Conservation (phyloP, 2,113 vertebrate genomes). For the Elephas maximus region DNA sequence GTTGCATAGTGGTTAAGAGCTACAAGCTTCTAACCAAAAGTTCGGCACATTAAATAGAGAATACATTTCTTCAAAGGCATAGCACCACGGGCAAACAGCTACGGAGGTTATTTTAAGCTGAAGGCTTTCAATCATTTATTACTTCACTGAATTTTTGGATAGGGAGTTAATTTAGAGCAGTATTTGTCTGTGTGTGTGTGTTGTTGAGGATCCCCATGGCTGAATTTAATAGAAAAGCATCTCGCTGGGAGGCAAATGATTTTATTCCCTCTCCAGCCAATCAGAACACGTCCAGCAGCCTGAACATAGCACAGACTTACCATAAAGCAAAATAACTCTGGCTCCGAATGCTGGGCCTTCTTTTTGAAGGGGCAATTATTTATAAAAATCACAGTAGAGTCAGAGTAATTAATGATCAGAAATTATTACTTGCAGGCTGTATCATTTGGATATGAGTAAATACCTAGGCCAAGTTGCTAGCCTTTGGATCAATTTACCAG, state of each 20-base stretch:
- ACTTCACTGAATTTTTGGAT: slow-evolving; percentile 15
- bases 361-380: background rate
- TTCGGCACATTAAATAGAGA: background rate
- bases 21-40: too few relatives aligned
- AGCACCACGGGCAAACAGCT: background rate
- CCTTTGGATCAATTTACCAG: background rate
- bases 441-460: slow-evolving; percentile 9
- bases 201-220: background rate
- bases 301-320: fast-evolving
- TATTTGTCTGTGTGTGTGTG: background rate
- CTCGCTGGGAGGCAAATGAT: background rate
- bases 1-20: too few relatives aligned
- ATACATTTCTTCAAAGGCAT: background rate
- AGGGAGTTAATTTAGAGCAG: slow-evolving; percentile 51
- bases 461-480: background rate
- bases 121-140: slow-evolving; percentile 57
- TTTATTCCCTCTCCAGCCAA: background rate
- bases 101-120: slow-evolving; percentile 41
- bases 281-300: background rate
- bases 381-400: background rate
- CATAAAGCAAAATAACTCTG: background rate
- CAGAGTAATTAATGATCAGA: slow-evolving; percentile 56
- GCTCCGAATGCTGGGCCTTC: background rate
- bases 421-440: background rate
- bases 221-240: background rate